Conservation (phyloP, 2,113 vertebrate genomes). For the Lipotes vexillifer region DNA sequence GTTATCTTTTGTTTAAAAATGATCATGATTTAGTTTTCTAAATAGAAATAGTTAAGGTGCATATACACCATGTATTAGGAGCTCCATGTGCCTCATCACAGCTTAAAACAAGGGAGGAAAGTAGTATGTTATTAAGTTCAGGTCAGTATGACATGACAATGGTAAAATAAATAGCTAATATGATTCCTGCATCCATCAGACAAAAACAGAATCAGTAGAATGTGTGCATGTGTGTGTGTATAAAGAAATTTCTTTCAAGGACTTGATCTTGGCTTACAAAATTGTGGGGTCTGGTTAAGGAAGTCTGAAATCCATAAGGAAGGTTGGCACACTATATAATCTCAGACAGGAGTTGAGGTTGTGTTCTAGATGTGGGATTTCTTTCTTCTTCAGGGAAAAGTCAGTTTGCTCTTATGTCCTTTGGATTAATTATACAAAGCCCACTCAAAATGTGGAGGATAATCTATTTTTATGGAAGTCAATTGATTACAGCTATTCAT, state of each 20-base stretch:
- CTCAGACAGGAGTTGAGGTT: neutral
- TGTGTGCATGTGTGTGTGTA: neutral
- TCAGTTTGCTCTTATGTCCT: neutral
- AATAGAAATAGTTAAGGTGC: neutral
- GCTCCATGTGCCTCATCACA: neutral
- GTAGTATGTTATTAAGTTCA: neutral
- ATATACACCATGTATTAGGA: neutral
- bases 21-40: neutral
- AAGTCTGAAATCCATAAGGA: neutral
- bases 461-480: neutral
- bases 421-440: neutral
- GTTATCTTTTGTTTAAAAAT: neutral
- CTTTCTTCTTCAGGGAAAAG: neutral
- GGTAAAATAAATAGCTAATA: neutral
- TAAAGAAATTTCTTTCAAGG: neutral
- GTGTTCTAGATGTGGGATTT: no score
- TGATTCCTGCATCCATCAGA: neutral
- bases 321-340: neutral
- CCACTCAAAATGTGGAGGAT: neutral
- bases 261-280: neutral
- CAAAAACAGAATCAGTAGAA: neutral
- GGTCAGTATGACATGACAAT: neutral
- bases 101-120: neutral
- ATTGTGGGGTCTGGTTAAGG: neutral
- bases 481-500: neutral